Evolutionary conservation across 1,140 invertebrate species (phyloP), one percentile per base, ranked within the genome.

Genomic region (Drosophila albomicans): DNA sequence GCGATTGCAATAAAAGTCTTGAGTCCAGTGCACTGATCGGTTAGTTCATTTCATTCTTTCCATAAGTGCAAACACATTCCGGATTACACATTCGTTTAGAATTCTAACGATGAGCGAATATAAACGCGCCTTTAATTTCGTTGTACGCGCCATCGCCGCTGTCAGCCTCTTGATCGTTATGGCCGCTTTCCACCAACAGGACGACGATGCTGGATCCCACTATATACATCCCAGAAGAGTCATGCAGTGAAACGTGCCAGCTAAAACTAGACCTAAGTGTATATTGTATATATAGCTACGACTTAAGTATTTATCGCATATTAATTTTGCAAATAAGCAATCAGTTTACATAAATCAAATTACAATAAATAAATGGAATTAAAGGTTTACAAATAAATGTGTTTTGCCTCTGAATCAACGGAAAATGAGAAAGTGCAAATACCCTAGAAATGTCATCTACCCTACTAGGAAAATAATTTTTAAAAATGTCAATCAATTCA

Each of bases 171-270:
- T 88, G 25, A 28, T 87, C 49, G 58, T 84, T 2, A 88, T 88
- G 84, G 63, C 38, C 20, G 80, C 77, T 73, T 68, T 87, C 1
- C 72, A 88, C 46, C 52, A 59, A 13, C 52, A 80, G 25, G 63
- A 82, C 45, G 68, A 80, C 20, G 32, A 78, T 32, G 48, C 77
- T 13, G 67, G 84, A 5, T 88, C 84, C 35, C 69, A 84, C 15
- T 87, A 87, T 41, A 63, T 87, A 20, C 82, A 87, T 35, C 82
- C 82, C 11, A 63, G 84, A 25, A 77, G 65, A 8, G 28, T 46
- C n/a, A 71, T 87, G 84, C 72, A 87, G 25, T 77, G 54, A 70
- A 41, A 57, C 3, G 4, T 38, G 32, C 3, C 3, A 4, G 13
- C 3, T 20, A 25, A 25, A 25, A 15, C 13, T 54, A 52, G 49